phyloP scores from a whole-genome alignment of 2,888 invertebrate genomes.

The Cephus runcator region DNA sequence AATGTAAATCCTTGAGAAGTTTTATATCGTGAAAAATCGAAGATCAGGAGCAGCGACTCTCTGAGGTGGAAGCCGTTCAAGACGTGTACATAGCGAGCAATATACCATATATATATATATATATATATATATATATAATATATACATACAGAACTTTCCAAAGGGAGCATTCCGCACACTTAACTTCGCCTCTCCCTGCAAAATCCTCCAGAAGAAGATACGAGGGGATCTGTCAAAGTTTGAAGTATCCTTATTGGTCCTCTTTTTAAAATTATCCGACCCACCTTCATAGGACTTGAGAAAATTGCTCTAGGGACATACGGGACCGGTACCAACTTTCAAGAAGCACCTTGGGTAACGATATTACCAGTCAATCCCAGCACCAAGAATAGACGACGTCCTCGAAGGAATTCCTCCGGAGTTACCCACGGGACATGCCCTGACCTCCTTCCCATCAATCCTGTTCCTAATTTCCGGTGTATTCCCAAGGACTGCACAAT shows the following conservation, averaged over 20 bases:
- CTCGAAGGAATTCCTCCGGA: not conserved
- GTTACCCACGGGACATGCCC: not conserved
- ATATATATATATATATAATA: not conserved
- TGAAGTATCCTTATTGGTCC: not conserved
- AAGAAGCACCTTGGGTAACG: constrained; percentile 27
- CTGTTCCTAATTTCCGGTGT: constrained; percentile 3
- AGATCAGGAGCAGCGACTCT: not conserved
- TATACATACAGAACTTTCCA: not conserved
- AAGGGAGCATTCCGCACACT: not conserved
- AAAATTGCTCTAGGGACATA: not conserved
- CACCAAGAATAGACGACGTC: constrained; percentile 34
- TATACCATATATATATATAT: not conserved
- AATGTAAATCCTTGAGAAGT: not conserved
- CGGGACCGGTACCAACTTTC: not conserved
- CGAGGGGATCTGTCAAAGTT: not conserved
- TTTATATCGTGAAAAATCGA: not conserved
- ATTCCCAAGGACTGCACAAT: not conserved
- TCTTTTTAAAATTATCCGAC: not conserved
- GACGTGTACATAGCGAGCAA: not conserved
- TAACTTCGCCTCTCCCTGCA: not conserved
- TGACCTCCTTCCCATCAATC: constrained; percentile 7
- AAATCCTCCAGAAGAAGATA: not conserved
- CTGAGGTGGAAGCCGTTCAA: not conserved
- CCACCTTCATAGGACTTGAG: not conserved
- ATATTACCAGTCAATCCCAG: constrained; percentile 49